A percentile compares a stretch with the other conserved stretches of the same genome.
Conservation (phyloP, 2,797 vertebrate genomes). For the Scolopax rusticola region DNA sequence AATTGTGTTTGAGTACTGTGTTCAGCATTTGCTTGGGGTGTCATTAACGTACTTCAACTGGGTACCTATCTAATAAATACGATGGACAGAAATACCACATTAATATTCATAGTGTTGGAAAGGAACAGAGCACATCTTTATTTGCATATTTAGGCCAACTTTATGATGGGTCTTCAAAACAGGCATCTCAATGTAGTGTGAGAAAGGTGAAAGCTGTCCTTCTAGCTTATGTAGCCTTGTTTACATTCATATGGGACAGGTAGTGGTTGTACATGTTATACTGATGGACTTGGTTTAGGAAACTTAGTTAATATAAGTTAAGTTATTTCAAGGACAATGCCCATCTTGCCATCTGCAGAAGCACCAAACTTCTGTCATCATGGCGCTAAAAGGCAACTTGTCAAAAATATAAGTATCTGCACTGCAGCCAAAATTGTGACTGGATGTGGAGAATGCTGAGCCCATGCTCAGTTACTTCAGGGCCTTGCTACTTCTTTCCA, state of each 20-base stretch:
- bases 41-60: neutral
- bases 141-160: neutral
- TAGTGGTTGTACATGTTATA: neutral
- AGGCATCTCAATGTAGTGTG: neutral
- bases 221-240: neutral
- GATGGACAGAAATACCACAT: neutral
- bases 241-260: neutral
- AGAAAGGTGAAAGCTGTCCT: neutral
- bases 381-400: neutral
- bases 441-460: neutral
- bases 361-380: neutral
- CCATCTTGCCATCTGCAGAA: neutral
- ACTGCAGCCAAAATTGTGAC: neutral
- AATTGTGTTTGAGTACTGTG: neutral
- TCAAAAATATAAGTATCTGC: neutral
- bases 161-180: neutral
- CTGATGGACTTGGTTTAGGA: neutral
- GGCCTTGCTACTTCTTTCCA: neutral
- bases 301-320: neutral
- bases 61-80: neutral
- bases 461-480: accelerated
- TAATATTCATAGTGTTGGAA: neutral
- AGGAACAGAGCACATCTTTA: neutral
- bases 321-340: neutral
- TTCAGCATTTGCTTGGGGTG: neutral